phyloP scores from a whole-genome alignment of 2,888 invertebrate genomes.

The Dasypogon diadema region DNA sequence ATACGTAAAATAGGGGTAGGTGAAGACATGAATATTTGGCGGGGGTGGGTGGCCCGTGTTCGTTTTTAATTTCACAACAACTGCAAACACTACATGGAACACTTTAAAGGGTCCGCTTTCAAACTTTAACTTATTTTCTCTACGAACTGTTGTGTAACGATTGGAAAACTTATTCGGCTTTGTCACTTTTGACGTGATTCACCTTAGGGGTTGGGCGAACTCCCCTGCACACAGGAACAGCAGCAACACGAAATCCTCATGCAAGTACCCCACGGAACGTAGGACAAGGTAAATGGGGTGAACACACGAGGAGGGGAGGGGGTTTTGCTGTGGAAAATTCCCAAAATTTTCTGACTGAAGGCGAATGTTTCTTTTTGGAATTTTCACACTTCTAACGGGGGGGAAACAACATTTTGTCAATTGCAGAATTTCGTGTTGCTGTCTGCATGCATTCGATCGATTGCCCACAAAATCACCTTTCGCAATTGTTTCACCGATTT shows the following conservation, averaged over 20 bases:
- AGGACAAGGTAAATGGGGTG: neutral
- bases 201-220: neutral
- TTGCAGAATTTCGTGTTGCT: neutral
- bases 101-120: neutral
- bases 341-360: neutral
- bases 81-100: conserved; percentile 1
- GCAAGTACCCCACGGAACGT: neutral
- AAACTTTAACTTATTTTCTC: neutral
- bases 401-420: no score
- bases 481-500: neutral
- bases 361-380: neutral
- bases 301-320: neutral
- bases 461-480: neutral
- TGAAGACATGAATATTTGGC: neutral
- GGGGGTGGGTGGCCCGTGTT: neutral
- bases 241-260: neutral
- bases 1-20: neutral
- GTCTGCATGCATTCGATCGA: neutral
- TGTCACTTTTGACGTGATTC: neutral
- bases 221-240: neutral
- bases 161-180: neutral
- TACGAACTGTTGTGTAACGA: neutral
- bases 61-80: neutral
- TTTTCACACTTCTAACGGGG: neutral
- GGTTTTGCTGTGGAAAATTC: conserved; percentile 25